Evolutionary conservation across 2,888 invertebrate genomes (phyloP).

Genomic region (Belgica antarctica): DNA sequence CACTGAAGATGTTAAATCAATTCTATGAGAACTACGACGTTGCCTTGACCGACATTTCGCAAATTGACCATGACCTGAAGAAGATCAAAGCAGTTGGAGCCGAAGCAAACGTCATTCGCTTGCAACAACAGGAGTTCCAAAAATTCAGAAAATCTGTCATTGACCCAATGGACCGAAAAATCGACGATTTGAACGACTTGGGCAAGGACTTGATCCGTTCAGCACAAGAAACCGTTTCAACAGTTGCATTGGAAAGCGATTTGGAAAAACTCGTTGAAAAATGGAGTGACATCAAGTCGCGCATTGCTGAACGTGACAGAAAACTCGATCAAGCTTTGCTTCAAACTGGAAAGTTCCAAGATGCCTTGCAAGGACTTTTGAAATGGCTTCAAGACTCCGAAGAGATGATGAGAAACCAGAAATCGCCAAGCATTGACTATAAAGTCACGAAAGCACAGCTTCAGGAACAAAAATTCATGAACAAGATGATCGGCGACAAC

Average conservation of each 20-base stretch:
- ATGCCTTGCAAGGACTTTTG: conserved; percentile 87
- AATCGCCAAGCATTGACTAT: conserved; percentile 94
- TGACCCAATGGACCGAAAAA: conserved; percentile 77
- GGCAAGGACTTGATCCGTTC: conserved; percentile 87
- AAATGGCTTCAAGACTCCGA: conserved; percentile 97
- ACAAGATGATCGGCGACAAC: conserved; percentile 93
- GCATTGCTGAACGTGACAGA: conserved; percentile 86
- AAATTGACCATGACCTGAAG: conserved; percentile 71
- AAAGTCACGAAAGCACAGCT: conserved; percentile 97
- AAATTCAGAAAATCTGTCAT: conserved; percentile 71
- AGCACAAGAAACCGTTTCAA: conserved; percentile 84
- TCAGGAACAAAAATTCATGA: conserved; percentile 97
- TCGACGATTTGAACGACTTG: conserved; percentile 78
- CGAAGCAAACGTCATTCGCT: conserved; percentile 84
- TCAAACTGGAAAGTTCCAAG: conserved; percentile 96
- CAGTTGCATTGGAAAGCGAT: conserved; percentile 80
- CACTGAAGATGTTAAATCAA: conserved; percentile 73
- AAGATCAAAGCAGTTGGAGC: conserved; percentile 84
- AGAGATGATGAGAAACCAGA: conserved; percentile 94
- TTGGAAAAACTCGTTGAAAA: conserved; percentile 87
- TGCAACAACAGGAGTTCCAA: conserved; percentile 89
- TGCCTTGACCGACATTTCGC: conserved; percentile 73
- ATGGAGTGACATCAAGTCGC: conserved; percentile 91
- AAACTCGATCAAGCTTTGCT: conserved; percentile 86
- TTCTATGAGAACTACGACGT: conserved; percentile 78